These are phyloP conservation scores for Macrotis lagotis DNA, from an alignment of 2,113 vertebrate genomes.

Conservation along the genomic window DNA sequence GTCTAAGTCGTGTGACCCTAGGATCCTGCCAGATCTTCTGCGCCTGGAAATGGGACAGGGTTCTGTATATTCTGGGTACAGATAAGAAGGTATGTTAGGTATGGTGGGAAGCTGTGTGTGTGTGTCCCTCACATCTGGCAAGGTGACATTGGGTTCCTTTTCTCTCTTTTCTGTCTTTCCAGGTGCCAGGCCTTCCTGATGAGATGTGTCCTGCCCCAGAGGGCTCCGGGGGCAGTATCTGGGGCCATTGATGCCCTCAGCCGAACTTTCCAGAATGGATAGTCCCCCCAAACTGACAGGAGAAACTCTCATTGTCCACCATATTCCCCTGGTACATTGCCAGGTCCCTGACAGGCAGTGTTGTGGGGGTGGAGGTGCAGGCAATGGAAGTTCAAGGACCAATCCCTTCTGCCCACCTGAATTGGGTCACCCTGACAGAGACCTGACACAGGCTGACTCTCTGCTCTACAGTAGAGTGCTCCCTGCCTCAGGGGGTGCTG, in stretches of 20 bases:
- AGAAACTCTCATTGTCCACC: conserved; percentile 97
- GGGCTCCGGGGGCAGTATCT: conserved; percentile 79
- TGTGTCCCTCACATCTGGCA: conserved; percentile 53
- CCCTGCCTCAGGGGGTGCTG: conserved; percentile 84
- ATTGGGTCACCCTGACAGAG: conserved; percentile 90
- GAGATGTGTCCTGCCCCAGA: conserved; percentile 74
- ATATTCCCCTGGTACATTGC: conserved; percentile 98
- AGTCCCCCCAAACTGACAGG: conserved; percentile 94
- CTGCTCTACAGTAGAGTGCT: conserved; percentile 93
- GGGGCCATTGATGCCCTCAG: conserved; percentile 81
- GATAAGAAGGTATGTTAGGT: neutral
- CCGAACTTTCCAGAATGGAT: conserved; percentile 88
- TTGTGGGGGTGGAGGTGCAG: conserved; percentile 77
- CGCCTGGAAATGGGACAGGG: neutral
- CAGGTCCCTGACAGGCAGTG: conserved; percentile 91
- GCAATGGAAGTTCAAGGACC: conserved; percentile 83
- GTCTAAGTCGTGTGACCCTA: neutral
- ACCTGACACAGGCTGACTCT: conserved; percentile 91
- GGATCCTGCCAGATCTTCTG: neutral
- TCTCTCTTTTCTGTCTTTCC: conserved; percentile 76
- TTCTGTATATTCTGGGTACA: neutral
- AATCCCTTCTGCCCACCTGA: conserved; percentile 92
- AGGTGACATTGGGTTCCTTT: conserved; percentile 78
- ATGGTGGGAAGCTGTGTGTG: conserved; percentile 8
- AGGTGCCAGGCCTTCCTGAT: conserved; percentile 82